These are phyloP conservation scores for Odontothrips loti DNA, from an alignment of 2,888 invertebrate species.

Conservation along the genomic window DNA sequence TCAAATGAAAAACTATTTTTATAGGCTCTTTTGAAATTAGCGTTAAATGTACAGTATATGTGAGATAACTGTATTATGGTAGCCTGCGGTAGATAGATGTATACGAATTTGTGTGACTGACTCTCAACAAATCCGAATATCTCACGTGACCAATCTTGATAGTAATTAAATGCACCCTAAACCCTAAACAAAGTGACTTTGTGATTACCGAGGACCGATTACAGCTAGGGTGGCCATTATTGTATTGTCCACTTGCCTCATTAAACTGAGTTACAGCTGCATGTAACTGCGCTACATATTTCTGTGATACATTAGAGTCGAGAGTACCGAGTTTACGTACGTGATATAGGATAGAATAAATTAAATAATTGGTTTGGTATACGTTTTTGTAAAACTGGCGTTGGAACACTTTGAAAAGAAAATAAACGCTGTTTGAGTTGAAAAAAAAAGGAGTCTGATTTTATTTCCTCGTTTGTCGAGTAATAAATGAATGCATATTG, in stretches of 20 bases:
- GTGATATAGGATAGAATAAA: conserved; percentile 1
- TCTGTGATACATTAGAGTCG: conserved; percentile 16
- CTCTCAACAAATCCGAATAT: no score
- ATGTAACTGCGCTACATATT: neutral
- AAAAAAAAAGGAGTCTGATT: neutral
- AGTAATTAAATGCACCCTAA: no score
- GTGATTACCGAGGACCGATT: no score
- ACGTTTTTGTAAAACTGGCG: neutral
- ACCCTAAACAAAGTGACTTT: no score
- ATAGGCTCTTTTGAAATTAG: neutral
- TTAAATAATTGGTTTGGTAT: neutral
- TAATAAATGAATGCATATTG: no score
- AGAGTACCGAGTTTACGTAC: neutral
- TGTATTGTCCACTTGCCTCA: neutral
- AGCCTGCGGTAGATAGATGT: no score
- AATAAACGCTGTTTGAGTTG: neutral
- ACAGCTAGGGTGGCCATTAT: no score
- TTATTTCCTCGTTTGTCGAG: no score
- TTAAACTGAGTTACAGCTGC: neutral
- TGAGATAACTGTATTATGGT: neutral
- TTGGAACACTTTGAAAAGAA: neutral
- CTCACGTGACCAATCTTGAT: no score
- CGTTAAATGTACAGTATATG: neutral
- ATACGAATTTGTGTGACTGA: no score
- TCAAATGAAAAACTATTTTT: neutral